phyloP scores from a whole-genome alignment of 2,888 invertebrate genomes.

The Drosophila fulvimacula region DNA sequence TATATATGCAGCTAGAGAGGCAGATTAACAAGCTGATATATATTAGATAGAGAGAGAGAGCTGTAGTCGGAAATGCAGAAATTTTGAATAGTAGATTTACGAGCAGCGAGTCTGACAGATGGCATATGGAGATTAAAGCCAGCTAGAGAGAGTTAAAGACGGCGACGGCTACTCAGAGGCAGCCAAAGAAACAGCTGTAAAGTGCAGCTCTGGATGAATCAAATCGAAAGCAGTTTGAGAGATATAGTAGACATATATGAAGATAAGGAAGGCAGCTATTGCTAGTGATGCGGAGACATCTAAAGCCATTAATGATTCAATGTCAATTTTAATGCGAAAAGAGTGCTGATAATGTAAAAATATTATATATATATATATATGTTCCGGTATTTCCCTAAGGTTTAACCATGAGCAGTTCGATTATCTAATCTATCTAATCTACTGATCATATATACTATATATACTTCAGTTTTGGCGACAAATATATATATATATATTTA shows the following conservation, averaged over 20 bases:
- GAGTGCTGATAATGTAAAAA: slow-evolving; percentile 63
- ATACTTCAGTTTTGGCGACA: background rate
- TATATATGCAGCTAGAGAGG: background rate
- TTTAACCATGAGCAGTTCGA: background rate
- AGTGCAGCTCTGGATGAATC: background rate
- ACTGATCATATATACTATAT: no score
- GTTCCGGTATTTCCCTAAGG: background rate
- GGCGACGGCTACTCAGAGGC: background rate
- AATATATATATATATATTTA: background rate
- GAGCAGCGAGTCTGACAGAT: background rate
- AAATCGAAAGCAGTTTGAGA: background rate
- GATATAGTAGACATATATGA: background rate
- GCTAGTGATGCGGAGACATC: background rate
- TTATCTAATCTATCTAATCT: no score
- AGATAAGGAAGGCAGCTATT: background rate
- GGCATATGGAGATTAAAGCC: background rate
- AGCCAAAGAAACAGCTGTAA: background rate
- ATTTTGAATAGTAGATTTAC: background rate
- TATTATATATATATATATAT: slow-evolving; percentile 1
- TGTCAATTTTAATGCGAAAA: slow-evolving; percentile 56
- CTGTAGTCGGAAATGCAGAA: background rate
- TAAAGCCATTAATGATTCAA: background rate
- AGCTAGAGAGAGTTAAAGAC: background rate
- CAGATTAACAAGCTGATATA: background rate
- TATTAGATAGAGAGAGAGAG: background rate